Evolutionary conservation across 2,797 vertebrate genomes (phyloP), one percentile per base, ranked within the genome.

Genomic region (Hippocampus kuda): DNA sequence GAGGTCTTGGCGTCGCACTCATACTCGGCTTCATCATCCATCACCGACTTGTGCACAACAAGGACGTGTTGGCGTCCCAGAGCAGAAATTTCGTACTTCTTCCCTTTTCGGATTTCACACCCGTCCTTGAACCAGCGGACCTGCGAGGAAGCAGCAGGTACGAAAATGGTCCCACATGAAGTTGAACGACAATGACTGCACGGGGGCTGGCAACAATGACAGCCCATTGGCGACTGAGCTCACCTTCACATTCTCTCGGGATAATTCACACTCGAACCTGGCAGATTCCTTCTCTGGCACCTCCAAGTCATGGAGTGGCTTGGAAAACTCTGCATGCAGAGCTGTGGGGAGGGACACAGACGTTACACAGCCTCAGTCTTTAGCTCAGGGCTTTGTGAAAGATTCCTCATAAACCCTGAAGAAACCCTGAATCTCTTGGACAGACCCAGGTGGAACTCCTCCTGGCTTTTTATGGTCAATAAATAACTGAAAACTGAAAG

Each of bases 11-110:
- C 94, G 77, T 98, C 95, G 87, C 94, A 96, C 79, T 96, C 94
- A 65, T 99, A 98, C 80, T 99, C 96, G 20, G 97, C 96, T 84
- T 98, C 96, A 65, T 98, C 96, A 44, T 95, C 94, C 59, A 98
- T 94, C 34, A 91, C 87, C 12, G 96, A 92, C 87, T 98, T 99
- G 87, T 90, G 94, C 82, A 99, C 27, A 44, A 97, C 86, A 76
- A 99, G 94, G 83, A 93, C 82, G 63, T 90, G 95, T 63, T 94
- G 90, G 34, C 92, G 90, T 60, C 96, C 96, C 85, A 94, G 91
- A 51, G 93, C 91, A 48, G 95, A 92, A 5, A 98, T 95, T 71
- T 98, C 96, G 53, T 95, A 98, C 71, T 98, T 98, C 83, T 98
- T 98, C 75, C 96, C 95, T 85, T 97, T 98, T 85, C 93, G 93